These are phyloP conservation scores for Molothrus aeneus DNA, from an alignment of 2,797 vertebrate genomes.

Conservation along the genomic window DNA sequence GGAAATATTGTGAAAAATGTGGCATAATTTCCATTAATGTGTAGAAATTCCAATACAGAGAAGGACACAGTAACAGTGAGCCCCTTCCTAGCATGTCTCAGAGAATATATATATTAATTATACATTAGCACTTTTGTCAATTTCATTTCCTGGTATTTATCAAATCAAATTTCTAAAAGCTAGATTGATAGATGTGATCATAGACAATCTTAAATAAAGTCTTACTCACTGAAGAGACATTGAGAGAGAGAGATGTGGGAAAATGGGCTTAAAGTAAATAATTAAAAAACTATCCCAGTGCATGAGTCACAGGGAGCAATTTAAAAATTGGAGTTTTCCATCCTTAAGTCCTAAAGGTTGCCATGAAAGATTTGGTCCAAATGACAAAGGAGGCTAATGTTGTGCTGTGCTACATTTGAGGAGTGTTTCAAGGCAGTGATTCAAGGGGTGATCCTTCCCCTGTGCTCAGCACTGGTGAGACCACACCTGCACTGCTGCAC, in stretches of 20 bases:
- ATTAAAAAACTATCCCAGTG: not conserved
- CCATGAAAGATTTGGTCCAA: not conserved
- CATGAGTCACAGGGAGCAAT: not conserved
- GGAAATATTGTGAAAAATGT: not conserved
- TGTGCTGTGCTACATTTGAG: not conserved
- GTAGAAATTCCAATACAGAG: not conserved
- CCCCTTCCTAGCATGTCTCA: not conserved
- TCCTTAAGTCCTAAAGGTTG: not conserved
- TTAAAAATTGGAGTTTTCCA: not conserved
- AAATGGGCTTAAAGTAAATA: not conserved
- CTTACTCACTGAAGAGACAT: not conserved
- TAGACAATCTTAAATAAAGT: not conserved
- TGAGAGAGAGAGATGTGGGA: not conserved
- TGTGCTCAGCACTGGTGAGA: not conserved
- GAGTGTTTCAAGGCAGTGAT: not conserved
- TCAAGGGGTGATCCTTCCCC: not conserved
- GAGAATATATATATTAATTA: not conserved
- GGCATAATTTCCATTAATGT: not conserved
- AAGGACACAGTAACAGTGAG: not conserved
- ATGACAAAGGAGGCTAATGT: not conserved
- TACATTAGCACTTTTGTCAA: not conserved
- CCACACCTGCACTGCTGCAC: too few species aligned
- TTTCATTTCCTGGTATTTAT: not conserved
- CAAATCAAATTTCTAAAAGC: not conserved
- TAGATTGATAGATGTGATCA: not conserved